Base-by-base conservation (phyloP, 2,888 invertebrate species). In the Athrips mouffetella region DNA sequence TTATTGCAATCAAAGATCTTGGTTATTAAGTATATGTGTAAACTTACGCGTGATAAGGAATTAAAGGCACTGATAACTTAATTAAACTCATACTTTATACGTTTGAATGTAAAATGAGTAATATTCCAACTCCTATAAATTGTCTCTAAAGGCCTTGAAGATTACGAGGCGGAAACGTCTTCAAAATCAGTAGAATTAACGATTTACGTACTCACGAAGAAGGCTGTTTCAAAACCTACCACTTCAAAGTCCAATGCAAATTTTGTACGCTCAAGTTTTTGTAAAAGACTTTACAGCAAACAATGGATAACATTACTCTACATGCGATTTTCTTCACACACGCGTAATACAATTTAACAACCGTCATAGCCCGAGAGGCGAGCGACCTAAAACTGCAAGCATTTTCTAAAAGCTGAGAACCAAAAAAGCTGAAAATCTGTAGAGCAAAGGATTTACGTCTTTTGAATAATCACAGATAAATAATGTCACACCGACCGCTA, bases 181-280 rank as follows among this genome's bases (percentile, higher is more conserved):
- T 75, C 74, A 76, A 81, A 80, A 77, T 82, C 80, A 80, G 76
- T 64, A 74, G 73, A 75, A 76, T 76, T 79, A 81, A 80, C 77
- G 75, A 80, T n/a, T n/a, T n/a, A 79, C 76, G 76, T 77, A 80
- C 76, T 73, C 71, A 20, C 27, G 7, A 8, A 27, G n/a, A 27
- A 2, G 7, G 10, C n/a, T 27, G 2, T 27, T 6, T 2, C 2
- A 13, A 6, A 2, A n/a, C 5, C 8, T n/a, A 16, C 7, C 4
- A 3, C 20, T 18, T 37, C 20, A 20, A 20, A 4, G 21, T 37
- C 3, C 37, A 37, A n/a, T 37, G 16, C 37, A 20, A 11, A 4
- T 5, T n/a, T 37, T n/a, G 3, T 6, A 37, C n/a, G n/a, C n/a
- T n/a, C n/a, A n/a, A n/a, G n/a, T n/a, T n/a, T n/a, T n/a, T n/a